Percentiles rank a stretch among this genome's conserved stretches.
These are phyloP conservation scores for Acrocephalus arundinaceus DNA, from an alignment of 2,113 vertebrate species.

Conservation along the genomic window DNA sequence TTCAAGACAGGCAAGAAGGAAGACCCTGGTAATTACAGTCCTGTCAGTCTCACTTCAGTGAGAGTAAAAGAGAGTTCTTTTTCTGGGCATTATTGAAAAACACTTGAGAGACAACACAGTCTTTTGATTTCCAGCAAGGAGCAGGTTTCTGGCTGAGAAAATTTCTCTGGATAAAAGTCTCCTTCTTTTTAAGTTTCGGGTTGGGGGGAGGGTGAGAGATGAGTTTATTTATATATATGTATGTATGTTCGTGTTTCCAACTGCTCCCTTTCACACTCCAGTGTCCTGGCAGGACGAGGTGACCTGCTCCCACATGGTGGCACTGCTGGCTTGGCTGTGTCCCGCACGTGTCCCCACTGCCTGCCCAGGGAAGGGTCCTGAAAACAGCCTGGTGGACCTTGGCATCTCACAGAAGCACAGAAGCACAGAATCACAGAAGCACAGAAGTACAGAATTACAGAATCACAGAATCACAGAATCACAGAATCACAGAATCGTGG, in stretches of 20 bases:
- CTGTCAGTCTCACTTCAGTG: not conserved
- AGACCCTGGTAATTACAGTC: not conserved
- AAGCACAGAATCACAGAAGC: not conserved
- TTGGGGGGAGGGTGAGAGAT: not conserved
- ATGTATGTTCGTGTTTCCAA: not conserved
- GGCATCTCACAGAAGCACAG: not conserved
- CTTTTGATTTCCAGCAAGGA: not conserved
- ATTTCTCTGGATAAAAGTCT: not conserved
- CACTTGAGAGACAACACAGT: not conserved
- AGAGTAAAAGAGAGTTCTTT: not conserved
- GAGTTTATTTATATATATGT: not conserved
- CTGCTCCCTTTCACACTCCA: not conserved
- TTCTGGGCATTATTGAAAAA: not conserved
- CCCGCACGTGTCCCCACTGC: not conserved
- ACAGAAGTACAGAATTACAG: too few species aligned
- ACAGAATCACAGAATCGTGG: not conserved
- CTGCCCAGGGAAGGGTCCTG: not conserved
- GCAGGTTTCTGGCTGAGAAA: not conserved
- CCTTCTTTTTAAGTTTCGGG: not conserved
- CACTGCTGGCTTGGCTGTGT: not conserved
- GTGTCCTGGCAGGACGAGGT: not conserved
- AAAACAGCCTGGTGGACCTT: not conserved
- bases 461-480: not conserved
- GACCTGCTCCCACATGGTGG: slow-evolving; percentile 35
- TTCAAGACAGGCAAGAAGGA: not conserved